A percentile compares a stretch with the other conserved stretches of the same genome.
These are phyloP conservation scores for Gnathonemus echidnorhynchus DNA, from an alignment of 2,113 vertebrate species.

Conservation along the genomic window DNA sequence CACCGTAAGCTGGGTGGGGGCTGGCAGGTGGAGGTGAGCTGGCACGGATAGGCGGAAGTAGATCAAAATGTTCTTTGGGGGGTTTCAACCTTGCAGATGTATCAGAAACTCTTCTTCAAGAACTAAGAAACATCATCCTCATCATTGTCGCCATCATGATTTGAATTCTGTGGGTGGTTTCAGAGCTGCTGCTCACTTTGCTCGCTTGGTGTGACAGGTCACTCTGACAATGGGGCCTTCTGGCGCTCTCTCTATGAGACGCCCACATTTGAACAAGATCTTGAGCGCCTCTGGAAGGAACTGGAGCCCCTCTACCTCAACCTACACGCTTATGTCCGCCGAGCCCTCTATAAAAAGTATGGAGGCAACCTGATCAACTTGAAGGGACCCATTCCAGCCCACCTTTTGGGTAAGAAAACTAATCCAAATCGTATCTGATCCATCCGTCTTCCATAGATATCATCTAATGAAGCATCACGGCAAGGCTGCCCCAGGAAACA, in stretches of 20 bases:
- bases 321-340: slow-evolving; percentile 86
- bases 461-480: background rate
- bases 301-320: slow-evolving; percentile 85
- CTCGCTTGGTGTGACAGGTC: slow-evolving; percentile 54
- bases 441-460: background rate
- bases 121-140: background rate
- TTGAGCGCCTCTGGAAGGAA: slow-evolving; percentile 80
- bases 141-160: background rate
- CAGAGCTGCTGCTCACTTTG: background rate
- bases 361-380: slow-evolving; percentile 73
- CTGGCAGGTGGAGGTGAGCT: background rate
- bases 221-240: slow-evolving; percentile 73
- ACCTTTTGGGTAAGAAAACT: slow-evolving; percentile 77
- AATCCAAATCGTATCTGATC: background rate
- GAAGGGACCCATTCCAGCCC: slow-evolving; percentile 89
- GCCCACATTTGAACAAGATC: slow-evolving; percentile 74
- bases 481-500: background rate
- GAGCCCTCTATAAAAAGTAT: slow-evolving; percentile 75
- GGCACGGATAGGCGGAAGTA: background rate
- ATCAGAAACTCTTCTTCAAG: background rate
- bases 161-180: background rate
- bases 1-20: background rate
- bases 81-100: background rate
- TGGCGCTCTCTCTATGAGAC: slow-evolving; percentile 89
- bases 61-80: background rate